Base-by-base conservation (phyloP, 2,113 vertebrate species). In the Sapayoa aenigma region DNA sequence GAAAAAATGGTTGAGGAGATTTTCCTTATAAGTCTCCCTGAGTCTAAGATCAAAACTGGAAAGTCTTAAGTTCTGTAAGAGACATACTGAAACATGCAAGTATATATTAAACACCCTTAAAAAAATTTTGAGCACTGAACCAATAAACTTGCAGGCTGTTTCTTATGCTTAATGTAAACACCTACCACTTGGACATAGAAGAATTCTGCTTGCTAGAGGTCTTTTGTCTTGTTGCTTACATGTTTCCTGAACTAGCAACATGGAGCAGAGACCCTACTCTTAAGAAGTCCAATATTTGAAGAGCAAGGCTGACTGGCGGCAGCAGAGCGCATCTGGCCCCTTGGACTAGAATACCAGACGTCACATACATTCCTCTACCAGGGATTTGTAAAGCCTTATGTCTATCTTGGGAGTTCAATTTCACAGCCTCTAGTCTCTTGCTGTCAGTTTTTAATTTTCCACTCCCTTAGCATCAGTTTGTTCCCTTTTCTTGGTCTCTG, bases 1-100 rank as follows among this genome's bases (percentile, higher is more conserved):
- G 73, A 50, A 94, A 92, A 95, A 94, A 95, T 86, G 85, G 56
- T 52, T 72, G 92, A 80, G 83, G 75, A 95, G 46, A 77, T 91
- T 93, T 95, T 85, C 56, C 77, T 72, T 58, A 2, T 86, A 89
- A 91, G 69, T 82, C 68, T 89, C 62, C 46, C n/a, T 5, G 19
- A 93, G 28, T 50, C 33, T n/a, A 74, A 81, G 66, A 92, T 60
- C 37, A 92, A 87, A 93, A 92, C 10, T 0, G 0, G 41, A 6
- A 92, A 71, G 65, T 37, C 37, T 71, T 79, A 66, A 93, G 37
- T 41, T 71, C 71, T 89, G 30, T 35, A 72, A 76, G 31, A 93
- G 63, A 47, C 41, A 25, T 25, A 78, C 11, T 39, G 81, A 85
- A 94, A 83, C 46, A 87, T 2, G 13, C 71, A 91, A 77, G 33